Percentiles rank a stretch among this genome's conserved stretches.
Conservation (phyloP, 1,140 invertebrate species). For the Lepidotrigona ventralis region DNA sequence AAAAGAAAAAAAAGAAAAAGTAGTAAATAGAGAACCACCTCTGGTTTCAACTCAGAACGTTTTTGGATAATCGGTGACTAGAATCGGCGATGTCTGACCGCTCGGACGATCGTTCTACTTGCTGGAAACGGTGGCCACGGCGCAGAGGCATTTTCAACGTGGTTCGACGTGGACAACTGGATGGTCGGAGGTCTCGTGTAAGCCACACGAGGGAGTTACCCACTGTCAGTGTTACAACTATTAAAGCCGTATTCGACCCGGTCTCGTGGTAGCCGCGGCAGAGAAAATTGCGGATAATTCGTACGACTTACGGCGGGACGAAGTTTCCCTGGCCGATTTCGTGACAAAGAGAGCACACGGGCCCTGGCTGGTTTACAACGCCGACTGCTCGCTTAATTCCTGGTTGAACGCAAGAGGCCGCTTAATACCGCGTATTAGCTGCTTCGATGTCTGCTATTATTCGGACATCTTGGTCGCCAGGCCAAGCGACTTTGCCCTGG, state of each 20-base stretch:
- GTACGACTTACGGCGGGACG: slow-evolving; percentile 29
- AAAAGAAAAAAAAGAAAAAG: too few species aligned
- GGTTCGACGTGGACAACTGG: neutral
- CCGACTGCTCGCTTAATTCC: slow-evolving; percentile 33
- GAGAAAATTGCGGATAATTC: slow-evolving; percentile 49
- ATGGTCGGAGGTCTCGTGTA: neutral
- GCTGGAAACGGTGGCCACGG: neutral
- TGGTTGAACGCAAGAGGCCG: slow-evolving; percentile 20
- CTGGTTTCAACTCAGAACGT: too few species aligned
- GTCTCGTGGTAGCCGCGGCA: neutral
- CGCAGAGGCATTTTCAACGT: neutral
- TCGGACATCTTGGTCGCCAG: neutral
- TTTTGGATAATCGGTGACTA: neutral
- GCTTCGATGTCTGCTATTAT: slow-evolving; percentile 21
- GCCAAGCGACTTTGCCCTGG: neutral
- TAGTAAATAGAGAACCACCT: too few species aligned
- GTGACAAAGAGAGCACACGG: slow-evolving; percentile 34
- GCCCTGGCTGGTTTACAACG: slow-evolving; percentile 28
- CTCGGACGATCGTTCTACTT: slow-evolving; percentile 3
- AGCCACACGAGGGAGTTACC: neutral
- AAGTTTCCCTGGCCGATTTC: slow-evolving; percentile 29
- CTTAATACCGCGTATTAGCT: slow-evolving; percentile 35
- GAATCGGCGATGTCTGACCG: neutral
- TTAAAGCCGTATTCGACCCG: slow-evolving; percentile 24
- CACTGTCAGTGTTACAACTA: slow-evolving; percentile 31